These are phyloP conservation scores for Coreius guichenoti DNA, from an alignment of 2,797 vertebrate genomes.

Conservation along the genomic window DNA sequence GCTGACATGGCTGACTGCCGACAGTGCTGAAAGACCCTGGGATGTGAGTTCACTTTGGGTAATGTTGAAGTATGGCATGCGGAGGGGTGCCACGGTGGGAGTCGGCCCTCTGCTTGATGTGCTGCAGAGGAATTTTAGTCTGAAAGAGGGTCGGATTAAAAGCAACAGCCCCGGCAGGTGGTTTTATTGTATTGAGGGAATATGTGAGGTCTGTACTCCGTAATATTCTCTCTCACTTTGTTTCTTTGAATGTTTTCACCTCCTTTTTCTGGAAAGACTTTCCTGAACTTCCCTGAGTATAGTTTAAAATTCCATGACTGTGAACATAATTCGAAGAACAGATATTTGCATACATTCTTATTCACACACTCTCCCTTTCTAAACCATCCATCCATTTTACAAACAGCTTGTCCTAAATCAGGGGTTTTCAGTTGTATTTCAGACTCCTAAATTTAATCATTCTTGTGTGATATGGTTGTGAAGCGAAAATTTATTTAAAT, in stretches of 20 bases:
- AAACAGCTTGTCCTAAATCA: not conserved
- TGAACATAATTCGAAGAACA: conserved; percentile 42
- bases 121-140: conserved; percentile 58
- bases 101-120: conserved; percentile 48
- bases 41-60: conserved; percentile 32
- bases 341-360: conserved; percentile 21
- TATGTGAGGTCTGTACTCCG: conserved; percentile 30
- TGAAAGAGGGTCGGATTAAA: conserved; percentile 57
- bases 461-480: not conserved
- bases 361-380: not conserved
- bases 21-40: conserved; percentile 17
- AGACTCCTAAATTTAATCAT: not conserved
- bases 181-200: conserved; percentile 55
- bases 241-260: conserved; percentile 51
- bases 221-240: not conserved
- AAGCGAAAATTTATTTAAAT: not conserved
- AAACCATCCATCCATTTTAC: not conserved
- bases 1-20: conserved; percentile 33
- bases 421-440: not conserved
- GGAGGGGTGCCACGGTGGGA: conserved; percentile 6
- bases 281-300: conserved; percentile 26
- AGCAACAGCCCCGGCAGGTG: conserved; percentile 52
- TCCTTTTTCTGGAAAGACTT: conserved; percentile 44
- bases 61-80: conserved; percentile 33
- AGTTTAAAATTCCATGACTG: conserved; percentile 30